Percentiles rank a stretch among this genome's conserved stretches.
These are phyloP conservation scores for Cotesia chilonis DNA, from an alignment of 1,140 invertebrate genomes.

Conservation along the genomic window DNA sequence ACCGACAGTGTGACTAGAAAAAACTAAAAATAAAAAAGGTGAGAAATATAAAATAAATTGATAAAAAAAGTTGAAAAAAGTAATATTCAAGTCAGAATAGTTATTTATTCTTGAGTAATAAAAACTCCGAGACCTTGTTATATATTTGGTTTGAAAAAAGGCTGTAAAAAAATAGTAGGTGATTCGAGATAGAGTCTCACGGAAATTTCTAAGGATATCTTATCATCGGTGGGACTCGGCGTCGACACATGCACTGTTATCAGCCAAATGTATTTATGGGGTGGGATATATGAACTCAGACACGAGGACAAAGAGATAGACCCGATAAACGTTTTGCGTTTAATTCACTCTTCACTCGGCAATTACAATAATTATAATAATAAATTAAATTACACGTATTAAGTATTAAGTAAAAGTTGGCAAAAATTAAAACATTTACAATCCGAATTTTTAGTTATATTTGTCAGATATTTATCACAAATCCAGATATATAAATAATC, in stretches of 20 bases:
- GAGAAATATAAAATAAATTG: neutral
- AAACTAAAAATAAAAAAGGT: too few species aligned
- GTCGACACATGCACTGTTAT: conserved; percentile 53
- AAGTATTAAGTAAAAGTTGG: conserved; percentile 3
- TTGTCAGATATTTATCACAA: conserved; percentile 15
- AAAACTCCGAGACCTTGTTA: too few species aligned
- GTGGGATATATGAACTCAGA: conserved; percentile 52
- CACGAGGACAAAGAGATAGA: conserved; percentile 9
- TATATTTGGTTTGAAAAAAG: neutral
- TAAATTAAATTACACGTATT: neutral
- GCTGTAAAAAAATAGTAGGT: neutral
- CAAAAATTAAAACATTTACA: neutral
- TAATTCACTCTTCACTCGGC: too few species aligned
- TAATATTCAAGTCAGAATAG: neutral
- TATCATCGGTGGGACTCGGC: conserved; percentile 52
- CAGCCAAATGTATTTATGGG: conserved; percentile 62
- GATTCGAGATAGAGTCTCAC: conserved; percentile 34
- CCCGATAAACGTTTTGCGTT: neutral
- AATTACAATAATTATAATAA: too few species aligned
- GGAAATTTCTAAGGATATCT: conserved; percentile 51
- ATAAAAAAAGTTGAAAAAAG: neutral
- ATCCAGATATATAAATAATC: conserved; percentile 6
- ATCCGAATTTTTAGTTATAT: conserved; percentile 1
- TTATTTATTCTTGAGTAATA: too few species aligned
- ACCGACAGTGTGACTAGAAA: too few species aligned